These are phyloP conservation scores for Drosophila elegans DNA, from an alignment of 1,140 invertebrate species.

Conservation along the genomic window DNA sequence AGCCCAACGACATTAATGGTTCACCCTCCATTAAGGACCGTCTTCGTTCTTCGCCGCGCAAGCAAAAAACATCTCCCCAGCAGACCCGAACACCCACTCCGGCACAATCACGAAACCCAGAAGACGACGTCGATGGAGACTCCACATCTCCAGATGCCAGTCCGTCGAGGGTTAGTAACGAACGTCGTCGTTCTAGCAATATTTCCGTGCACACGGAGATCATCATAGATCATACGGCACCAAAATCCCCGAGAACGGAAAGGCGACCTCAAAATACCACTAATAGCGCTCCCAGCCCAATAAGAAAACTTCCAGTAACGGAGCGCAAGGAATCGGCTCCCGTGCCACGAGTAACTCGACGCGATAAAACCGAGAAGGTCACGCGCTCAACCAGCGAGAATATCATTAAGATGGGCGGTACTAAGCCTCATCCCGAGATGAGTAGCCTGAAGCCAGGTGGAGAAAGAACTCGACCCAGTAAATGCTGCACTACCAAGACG, in stretches of 20 bases:
- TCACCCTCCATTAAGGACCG: conserved; percentile 68
- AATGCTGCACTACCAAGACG: conserved; percentile 81
- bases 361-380: conserved; percentile 85
- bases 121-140: conserved; percentile 63
- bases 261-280: conserved; percentile 17
- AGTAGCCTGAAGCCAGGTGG: conserved; percentile 48
- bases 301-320: conserved; percentile 62
- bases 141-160: conserved; percentile 73
- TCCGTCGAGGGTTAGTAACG: conserved; percentile 59
- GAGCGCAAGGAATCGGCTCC: conserved; percentile 81
- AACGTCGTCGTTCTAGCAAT: conserved; percentile 79
- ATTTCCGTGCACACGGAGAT: conserved; percentile 81
- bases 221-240: conserved; percentile 72
- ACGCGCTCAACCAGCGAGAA: conserved; percentile 86
- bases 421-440: conserved; percentile 73
- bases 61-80: conserved; percentile 48
- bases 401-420: conserved; percentile 85
- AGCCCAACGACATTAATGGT: conserved; percentile 35
- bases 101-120: conserved; percentile 14
- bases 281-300: conserved; percentile 17
- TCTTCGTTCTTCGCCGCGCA: conserved; percentile 70
- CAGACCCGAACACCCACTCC: conserved; percentile 18
- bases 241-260: conserved; percentile 53
- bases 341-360: conserved; percentile 81
- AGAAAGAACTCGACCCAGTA: conserved; percentile 69